phyloP scores from a whole-genome alignment of 2,113 vertebrate genomes.

The Melanerpes formicivorus region DNA sequence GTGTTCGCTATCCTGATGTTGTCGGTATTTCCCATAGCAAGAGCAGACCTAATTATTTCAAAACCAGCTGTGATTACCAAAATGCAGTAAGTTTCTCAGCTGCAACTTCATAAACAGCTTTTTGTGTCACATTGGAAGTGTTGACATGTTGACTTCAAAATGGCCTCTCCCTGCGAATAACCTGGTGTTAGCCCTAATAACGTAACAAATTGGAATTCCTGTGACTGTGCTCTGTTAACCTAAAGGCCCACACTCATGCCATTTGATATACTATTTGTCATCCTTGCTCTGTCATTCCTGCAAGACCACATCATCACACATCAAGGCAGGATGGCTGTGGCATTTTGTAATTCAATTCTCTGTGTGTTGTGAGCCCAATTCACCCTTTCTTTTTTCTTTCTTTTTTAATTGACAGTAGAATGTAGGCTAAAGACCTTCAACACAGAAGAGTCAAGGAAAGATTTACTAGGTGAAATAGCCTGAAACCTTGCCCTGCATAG shows the following conservation, averaged over 20 bases:
- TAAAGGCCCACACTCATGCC: neutral
- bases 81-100: neutral
- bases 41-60: constrained; percentile 2
- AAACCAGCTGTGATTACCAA: constrained; percentile 19
- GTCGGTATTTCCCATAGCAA: neutral
- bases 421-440: neutral
- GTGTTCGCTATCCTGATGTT: neutral
- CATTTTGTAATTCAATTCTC: constrained; percentile 35
- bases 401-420: neutral
- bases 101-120: neutral
- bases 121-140: constrained; percentile 34
- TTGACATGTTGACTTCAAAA: constrained; percentile 33
- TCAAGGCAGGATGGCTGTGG: neutral
- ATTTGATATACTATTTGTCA: constrained; percentile 50
- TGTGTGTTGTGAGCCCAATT: constrained; percentile 7
- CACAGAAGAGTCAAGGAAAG: neutral
- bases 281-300: constrained; percentile 21
- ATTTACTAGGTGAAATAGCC: neutral
- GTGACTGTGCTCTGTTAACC: neutral
- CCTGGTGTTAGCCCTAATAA: neutral
- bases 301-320: neutral
- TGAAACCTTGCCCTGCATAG: neutral
- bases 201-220: neutral
- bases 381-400: too few species aligned
- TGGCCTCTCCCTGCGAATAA: neutral